Percentiles rank a stretch among this genome's conserved stretches.
phyloP scores from a whole-genome alignment of 1,140 invertebrate genomes.

The Orchestia grillus region DNA sequence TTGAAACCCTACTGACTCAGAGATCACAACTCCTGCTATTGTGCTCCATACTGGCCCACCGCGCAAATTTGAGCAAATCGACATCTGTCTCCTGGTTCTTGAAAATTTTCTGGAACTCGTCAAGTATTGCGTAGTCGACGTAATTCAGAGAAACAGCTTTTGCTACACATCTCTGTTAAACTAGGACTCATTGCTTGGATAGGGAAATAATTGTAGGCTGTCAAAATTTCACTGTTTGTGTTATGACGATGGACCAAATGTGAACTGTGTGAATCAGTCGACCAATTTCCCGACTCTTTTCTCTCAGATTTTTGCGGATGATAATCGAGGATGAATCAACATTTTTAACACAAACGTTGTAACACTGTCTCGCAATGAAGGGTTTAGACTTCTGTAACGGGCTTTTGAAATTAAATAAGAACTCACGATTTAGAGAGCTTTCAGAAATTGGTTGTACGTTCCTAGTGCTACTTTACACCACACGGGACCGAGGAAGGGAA shows the following conservation, averaged over 20 bases:
- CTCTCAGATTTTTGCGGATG: too few relatives aligned
- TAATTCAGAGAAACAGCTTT: neutral
- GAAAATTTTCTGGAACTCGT: neutral
- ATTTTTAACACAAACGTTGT: too few relatives aligned
- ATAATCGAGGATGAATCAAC: too few relatives aligned
- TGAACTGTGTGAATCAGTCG: too few relatives aligned
- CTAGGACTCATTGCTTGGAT: neutral
- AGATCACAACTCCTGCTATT: neutral
- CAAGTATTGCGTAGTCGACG: neutral
- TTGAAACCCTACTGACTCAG: neutral
- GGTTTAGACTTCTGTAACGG: too few relatives aligned
- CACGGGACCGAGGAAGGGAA: too few relatives aligned
- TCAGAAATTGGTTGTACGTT: too few relatives aligned
- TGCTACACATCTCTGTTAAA: neutral
- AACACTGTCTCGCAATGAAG: too few relatives aligned
- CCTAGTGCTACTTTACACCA: too few relatives aligned
- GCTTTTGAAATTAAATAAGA: too few relatives aligned
- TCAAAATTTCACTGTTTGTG: neutral
- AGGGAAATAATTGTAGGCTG: neutral
- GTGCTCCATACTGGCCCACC: neutral
- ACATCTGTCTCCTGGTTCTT: neutral
- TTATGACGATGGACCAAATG: neutral
- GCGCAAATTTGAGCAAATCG: neutral
- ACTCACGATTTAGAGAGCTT: too few relatives aligned
- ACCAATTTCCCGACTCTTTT: too few relatives aligned